phyloP scores from a whole-genome alignment of 2,113 vertebrate genomes.

The Burhinus oedicnemus region DNA sequence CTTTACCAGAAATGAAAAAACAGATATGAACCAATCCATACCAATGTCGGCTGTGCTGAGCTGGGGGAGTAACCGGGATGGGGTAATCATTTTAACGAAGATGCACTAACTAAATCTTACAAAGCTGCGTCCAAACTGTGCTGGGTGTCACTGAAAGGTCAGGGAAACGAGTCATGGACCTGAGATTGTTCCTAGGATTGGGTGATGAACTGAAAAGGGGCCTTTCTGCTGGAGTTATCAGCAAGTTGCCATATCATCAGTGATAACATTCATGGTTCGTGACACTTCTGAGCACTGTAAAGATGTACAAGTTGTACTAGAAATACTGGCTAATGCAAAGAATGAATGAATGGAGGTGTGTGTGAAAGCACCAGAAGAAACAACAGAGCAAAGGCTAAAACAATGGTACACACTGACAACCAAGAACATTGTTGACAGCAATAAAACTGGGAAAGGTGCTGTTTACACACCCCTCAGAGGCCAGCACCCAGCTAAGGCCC shows the following conservation, averaged over 20 bases:
- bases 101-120: not conserved
- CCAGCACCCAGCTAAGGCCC: not conserved
- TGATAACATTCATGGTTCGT: not conserved
- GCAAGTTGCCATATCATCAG: not conserved
- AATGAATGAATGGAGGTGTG: not conserved
- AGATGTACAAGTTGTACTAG: not conserved
- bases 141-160: not conserved
- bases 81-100: not conserved
- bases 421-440: not conserved
- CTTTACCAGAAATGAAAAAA: not conserved
- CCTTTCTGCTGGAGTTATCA: not conserved
- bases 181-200: not conserved
- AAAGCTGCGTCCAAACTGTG: not conserved
- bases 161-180: not conserved
- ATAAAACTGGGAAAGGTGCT: not conserved
- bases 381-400: not conserved
- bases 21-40: not conserved
- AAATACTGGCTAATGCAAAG: not conserved
- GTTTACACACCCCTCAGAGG: not conserved
- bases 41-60: accelerated
- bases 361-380: not conserved
- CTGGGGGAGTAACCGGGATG: not conserved
- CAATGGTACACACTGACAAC: not conserved
- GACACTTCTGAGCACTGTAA: not conserved
- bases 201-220: not conserved